Base-by-base conservation (phyloP, 2,888 invertebrate genomes). In the Pristionchus fissidentatus region DNA sequence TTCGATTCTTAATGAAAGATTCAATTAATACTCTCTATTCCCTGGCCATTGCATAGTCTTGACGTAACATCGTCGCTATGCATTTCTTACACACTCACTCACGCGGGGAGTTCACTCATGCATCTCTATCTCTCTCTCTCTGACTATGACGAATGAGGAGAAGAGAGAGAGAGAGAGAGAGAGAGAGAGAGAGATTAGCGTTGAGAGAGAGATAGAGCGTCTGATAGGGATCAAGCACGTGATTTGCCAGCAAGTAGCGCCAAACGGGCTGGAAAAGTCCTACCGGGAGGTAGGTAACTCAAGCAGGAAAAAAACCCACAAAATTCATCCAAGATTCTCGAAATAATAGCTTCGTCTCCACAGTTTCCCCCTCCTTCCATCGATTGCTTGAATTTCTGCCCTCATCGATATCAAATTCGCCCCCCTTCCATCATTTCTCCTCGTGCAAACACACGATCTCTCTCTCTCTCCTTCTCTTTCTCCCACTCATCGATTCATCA, bases 351-450 rank as follows among this genome's bases (percentile, higher is more conserved):
- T n/a, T n/a, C n/a, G 49, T 49, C 49, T 49, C 49, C 49, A 49
- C 49, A 19, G 49, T 49, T 8, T 49, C 49, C 49, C 49, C 49
- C 19, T 19, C 49, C 49, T 19, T 49, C 49, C 49, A 19, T 19
- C 19, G 49, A 13, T 49, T 49, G 19, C 13, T 49, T 13, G n/a
- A 26, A 8, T 70, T 41, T 70, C 55, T 41, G n/a, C 22, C 41
- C 70, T 70, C 41, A n/a, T 26, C n/a, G 41, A 41, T 70, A 70
- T 70, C 70, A 70, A 41, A 46, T 75, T 52, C 75, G 75, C 22
- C 75, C 75, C 32, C 32, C 49, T 46, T 73, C 75, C 26, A 29
- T n/a, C n/a, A n/a, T n/a, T 75, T 52, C 49, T 19, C 15, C 22
- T 49, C 49, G n/a, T 7, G 75, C 49, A 52, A 46, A 73, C 75